Evolutionary conservation across 2,113 vertebrate genomes (phyloP).

Genomic region (Otis tarda): DNA sequence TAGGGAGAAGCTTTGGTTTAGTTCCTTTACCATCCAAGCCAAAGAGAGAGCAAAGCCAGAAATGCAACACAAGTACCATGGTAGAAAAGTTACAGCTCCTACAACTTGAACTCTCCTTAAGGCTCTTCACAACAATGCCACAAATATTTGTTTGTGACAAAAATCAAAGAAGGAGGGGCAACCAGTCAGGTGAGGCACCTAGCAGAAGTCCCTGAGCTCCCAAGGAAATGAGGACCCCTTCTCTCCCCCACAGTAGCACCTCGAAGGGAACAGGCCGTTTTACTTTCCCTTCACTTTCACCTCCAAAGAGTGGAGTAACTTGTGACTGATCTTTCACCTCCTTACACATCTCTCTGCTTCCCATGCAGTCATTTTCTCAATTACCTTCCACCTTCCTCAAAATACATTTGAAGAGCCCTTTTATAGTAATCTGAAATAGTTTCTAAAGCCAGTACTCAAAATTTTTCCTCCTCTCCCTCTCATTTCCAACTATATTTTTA

Average conservation of each 20-base stretch:
- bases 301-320: background rate
- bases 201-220: background rate
- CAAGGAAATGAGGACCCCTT: background rate
- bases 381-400: slow-evolving; percentile 10
- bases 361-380: background rate
- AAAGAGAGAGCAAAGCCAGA: background rate
- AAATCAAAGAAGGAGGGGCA: background rate
- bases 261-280: background rate
- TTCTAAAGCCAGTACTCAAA: slow-evolving; percentile 30
- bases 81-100: background rate
- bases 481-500: slow-evolving; percentile 59
- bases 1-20: background rate
- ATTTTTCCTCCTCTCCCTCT: slow-evolving; percentile 32
- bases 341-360: background rate
- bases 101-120: background rate
- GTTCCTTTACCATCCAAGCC: background rate
- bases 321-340: background rate
- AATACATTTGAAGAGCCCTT: slow-evolving; percentile 17
- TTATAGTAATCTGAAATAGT: slow-evolving; percentile 20
- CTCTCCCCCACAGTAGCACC: fast-evolving
- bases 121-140: background rate
- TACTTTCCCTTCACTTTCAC: background rate
- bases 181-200: background rate
- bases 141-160: background rate
- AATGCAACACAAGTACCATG: background rate